A percentile compares a stretch with the other conserved stretches of the same genome.
Conservation (phyloP, 2,888 invertebrate species). For the Leptopilina syphax region DNA sequence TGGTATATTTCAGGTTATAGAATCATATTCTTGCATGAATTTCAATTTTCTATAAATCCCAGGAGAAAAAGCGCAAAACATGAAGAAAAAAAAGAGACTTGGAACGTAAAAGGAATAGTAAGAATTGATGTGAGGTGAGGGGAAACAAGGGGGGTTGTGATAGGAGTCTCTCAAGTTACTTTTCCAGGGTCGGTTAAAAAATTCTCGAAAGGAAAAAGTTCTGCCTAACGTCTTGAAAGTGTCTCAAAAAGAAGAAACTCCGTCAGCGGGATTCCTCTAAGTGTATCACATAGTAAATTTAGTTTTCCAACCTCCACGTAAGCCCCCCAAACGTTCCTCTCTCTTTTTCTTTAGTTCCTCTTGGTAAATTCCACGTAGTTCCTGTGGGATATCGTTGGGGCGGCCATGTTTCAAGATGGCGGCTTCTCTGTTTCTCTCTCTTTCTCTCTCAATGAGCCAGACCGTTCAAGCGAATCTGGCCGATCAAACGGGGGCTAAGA, state of each 20-base stretch:
- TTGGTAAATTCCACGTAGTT: constrained; percentile 38
- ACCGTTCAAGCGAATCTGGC: constrained; percentile 76
- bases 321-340: constrained; percentile 36
- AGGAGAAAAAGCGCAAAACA: constrained; percentile 30
- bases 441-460: constrained; percentile 53
- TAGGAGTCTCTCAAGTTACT: constrained; percentile 66
- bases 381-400: constrained; percentile 55
- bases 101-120: constrained; percentile 5
- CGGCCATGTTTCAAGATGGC: constrained; percentile 64
- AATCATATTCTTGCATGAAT: constrained; percentile 27
- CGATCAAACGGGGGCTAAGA: constrained; percentile 77
- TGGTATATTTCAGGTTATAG: background rate
- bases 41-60: constrained; percentile 13
- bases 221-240: constrained; percentile 73
- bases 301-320: constrained; percentile 70
- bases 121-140: background rate
- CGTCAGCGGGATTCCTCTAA: constrained; percentile 67
- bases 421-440: constrained; percentile 40
- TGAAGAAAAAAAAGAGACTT: background rate
- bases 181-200: constrained; percentile 55
- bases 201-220: constrained; percentile 65
- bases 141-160: constrained; percentile 49
- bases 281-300: constrained; percentile 77
- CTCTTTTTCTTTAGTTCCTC: constrained; percentile 37
- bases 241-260: constrained; percentile 72